Percentiles rank a stretch among this genome's conserved stretches.
Conservation (phyloP, 2,888 invertebrate genomes). For the Callimorpha dominula region DNA sequence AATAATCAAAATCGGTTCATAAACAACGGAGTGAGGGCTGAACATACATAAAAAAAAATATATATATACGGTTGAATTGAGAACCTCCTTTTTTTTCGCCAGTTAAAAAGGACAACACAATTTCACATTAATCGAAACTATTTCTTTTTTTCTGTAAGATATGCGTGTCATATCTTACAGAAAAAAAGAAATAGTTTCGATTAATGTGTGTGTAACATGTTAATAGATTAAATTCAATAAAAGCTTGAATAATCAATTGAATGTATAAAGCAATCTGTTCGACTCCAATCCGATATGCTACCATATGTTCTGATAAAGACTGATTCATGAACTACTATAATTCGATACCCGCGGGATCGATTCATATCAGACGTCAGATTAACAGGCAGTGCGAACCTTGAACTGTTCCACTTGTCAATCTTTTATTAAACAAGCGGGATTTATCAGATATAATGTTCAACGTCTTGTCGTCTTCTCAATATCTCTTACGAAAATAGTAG, state of each 20-base stretch:
- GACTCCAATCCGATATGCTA: neutral
- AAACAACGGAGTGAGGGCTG: too few relatives aligned
- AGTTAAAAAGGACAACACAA: too few relatives aligned
- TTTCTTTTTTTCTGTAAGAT: too few relatives aligned
- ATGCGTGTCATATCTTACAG: too few relatives aligned
- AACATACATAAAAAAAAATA: too few relatives aligned
- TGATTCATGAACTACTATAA: conserved; percentile 13
- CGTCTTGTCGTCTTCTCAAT: neutral
- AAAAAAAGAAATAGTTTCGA: too few relatives aligned
- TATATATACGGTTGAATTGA: too few relatives aligned
- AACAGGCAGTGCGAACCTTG: conserved; percentile 19
- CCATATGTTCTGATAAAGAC: neutral
- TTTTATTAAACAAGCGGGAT: conserved; percentile 1
- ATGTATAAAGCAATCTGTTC: neutral
- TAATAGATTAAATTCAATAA: too few relatives aligned
- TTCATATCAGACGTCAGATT: conserved; percentile 31
- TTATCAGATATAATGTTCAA: neutral
- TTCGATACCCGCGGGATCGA: conserved; percentile 36
- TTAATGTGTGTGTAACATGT: too few relatives aligned
- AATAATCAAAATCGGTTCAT: too few relatives aligned
- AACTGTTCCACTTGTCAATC: conserved; percentile 28
- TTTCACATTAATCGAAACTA: too few relatives aligned
- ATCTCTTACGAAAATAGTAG: neutral
- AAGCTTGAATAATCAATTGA: neutral
- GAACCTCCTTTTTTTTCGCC: too few relatives aligned